A percentile compares a stretch with the other conserved stretches of the same genome.
phyloP scores from a whole-genome alignment of 2,888 invertebrate species.

The Sinohyriopsis cumingii region DNA sequence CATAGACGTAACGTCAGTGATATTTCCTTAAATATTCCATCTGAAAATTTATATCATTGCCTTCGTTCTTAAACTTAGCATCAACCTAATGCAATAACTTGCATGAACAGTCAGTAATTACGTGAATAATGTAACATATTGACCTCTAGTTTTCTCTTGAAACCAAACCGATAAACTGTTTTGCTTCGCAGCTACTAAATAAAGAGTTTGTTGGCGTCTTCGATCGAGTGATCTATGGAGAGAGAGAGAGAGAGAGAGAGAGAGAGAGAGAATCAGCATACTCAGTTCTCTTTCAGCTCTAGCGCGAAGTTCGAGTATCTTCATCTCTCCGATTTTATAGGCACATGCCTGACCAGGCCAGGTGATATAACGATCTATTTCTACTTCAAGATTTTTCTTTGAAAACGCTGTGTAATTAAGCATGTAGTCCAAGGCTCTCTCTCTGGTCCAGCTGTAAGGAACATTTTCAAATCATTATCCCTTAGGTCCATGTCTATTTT shows the following conservation, averaged over 20 bases:
- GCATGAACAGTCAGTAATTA: too few species aligned
- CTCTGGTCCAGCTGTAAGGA: constrained; percentile 59
- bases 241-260: too few species aligned
- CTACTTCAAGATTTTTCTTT: constrained; percentile 36
- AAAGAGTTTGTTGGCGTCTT: too few species aligned
- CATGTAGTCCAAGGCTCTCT: constrained; percentile 62
- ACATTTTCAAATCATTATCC: not conserved
- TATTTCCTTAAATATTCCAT: too few species aligned
- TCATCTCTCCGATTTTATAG: constrained; percentile 66
- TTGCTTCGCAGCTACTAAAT: too few species aligned
- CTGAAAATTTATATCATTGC: too few species aligned
- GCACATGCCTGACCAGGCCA: constrained; percentile 69
- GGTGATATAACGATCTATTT: constrained; percentile 68
- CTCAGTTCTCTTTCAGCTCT: constrained; percentile 63
- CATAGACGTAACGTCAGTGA: too few species aligned
- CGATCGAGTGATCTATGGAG: too few species aligned
- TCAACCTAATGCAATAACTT: too few species aligned
- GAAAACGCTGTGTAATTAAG: constrained; percentile 47
- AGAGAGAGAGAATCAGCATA: constrained; percentile 14
- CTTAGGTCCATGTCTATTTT: too few species aligned
- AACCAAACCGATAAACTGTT: not conserved
- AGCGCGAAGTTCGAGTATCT: constrained; percentile 59
- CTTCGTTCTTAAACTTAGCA: too few species aligned
- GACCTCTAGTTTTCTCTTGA: not conserved
- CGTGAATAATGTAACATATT: too few species aligned